Evolutionary conservation across 2,888 invertebrate species (phyloP), one percentile per base, ranked within the genome.

Genomic region (Smittia aterrima): DNA sequence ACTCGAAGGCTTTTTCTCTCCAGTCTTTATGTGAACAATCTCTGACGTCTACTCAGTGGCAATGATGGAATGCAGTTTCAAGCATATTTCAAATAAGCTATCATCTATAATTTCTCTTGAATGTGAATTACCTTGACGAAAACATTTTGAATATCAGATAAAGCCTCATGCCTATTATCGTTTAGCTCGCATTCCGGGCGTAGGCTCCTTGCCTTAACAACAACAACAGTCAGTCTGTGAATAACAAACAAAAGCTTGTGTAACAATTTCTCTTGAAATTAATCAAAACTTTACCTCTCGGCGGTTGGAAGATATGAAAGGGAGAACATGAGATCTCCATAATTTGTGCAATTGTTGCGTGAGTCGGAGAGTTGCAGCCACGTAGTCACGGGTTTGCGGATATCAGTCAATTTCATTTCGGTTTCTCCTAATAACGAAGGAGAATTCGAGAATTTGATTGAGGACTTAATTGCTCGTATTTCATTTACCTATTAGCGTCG

Each of bases 291-390:
- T 58, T 22, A 58, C 58, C 58, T 85, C 81, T 92, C 92, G 7
- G 92, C 92, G 1, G 92, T 93, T 18, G 92, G 92, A 76, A 92
- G 84, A 79, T 93, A 93, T 79, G 91, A 91, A 67, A 93, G 81
- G 0, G 92, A 92, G 81, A 93, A 92, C 89, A 92, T 88, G 20
- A 93, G 83, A 80, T 93, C 92, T 6, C 93, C 93, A 79, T 89
- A 87, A 79, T 89, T 89, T 3, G 89, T 87, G 22, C 87, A 86
- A 80, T 84, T 87, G 86, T 80, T 80, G 75, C 90, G 88, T 7
- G 90, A 89, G 79, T 92, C 91, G 0, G 90, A 86, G 1, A 93
- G 84, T 1, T 90, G 88, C 75, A 92, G 86, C 92, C 92, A 92
- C n/a, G 90, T 90, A 70, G 91, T 91, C 66, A 90, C 87, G 0